Evolutionary conservation across 2,888 invertebrate species (phyloP), one percentile per base, ranked within the genome.

Genomic region (Trissolcus brochymenae): DNA sequence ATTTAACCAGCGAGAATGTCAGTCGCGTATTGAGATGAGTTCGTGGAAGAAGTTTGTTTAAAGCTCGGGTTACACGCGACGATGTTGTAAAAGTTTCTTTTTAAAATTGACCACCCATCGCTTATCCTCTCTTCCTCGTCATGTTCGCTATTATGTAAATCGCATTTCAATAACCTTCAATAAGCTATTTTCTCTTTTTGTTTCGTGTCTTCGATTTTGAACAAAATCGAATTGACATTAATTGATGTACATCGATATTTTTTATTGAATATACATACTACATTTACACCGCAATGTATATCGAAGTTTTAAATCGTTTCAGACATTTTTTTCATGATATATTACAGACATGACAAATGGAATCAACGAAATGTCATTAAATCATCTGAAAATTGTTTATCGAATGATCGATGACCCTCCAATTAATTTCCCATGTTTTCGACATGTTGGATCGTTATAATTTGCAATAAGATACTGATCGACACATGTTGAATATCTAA

Each of bases 1-100:
- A 66, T 70, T 76, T 70, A 66, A 43, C 65, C 76, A 16, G 56
- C 60, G 64, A 65, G 60, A 71, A 65, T 55, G 65, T 60, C 60
- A 43, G 40, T 50, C 65, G 29, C 59, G 51, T 60, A 64, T 65
- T 51, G 75, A 60, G 59, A 75, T 55, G 59, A 75, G 51, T 75
- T 68, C 75, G 51, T 29, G 67, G 74, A 74, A 67, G 43, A 54
- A 19, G 46, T 21, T 68, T 64, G 56, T 62, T 59, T 67, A 49
- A 35, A 51, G 41, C 35, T 73, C 60, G 17, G 11, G 54, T 72
- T 72, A 43, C 68, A 43, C n/a, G 51, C 40, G 21, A 25, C 41
- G 61, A 21, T 40, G 70, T 56, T 71, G 68, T 59, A 29, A 60
- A 67, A 57, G 67, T 54, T 54, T 16, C 11, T 35, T 50, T 11